Conservation (phyloP, 2,888 invertebrate species). For the Drosophila barbarae region DNA sequence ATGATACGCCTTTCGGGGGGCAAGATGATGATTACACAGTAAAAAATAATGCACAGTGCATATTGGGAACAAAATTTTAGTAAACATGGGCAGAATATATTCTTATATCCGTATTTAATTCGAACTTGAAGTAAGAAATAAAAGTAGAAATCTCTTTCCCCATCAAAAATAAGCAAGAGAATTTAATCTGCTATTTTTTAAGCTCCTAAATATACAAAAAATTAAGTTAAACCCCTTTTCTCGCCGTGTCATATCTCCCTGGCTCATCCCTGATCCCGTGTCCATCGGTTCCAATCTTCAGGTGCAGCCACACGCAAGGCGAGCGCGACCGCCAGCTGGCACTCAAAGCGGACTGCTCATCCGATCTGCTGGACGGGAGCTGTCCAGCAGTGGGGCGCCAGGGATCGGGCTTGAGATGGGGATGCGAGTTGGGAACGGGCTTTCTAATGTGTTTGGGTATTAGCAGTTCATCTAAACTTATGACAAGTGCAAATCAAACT, state of each 20-base stretch:
- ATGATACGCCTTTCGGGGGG: background rate
- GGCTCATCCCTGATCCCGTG: conserved; percentile 16
- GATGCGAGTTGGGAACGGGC: conserved; percentile 40
- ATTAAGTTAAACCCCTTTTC: background rate
- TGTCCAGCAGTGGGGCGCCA: conserved; percentile 39
- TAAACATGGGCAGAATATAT: background rate
- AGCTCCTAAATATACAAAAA: too few species aligned
- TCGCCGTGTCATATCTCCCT: conserved; percentile 4
- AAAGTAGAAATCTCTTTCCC: too few species aligned
- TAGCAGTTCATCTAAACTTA: conserved; percentile 76
- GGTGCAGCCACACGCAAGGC: conserved; percentile 45
- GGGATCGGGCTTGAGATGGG: conserved; percentile 6
- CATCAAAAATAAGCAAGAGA: too few species aligned
- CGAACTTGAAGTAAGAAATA: too few species aligned
- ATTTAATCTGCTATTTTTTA: too few species aligned
- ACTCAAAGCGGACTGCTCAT: conserved; percentile 34
- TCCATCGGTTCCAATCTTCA: conserved; percentile 22
- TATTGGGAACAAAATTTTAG: too few species aligned
- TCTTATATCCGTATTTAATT: background rate
- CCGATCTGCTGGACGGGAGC: conserved; percentile 29
- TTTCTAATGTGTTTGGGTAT: conserved; percentile 75
- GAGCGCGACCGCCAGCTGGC: conserved; percentile 28
- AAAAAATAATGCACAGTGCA: background rate
- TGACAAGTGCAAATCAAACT: conserved; percentile 75
- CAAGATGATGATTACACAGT: conserved; percentile 4